phyloP scores from a whole-genome alignment of 2,113 vertebrate genomes.

The Perca fluviatilis region DNA sequence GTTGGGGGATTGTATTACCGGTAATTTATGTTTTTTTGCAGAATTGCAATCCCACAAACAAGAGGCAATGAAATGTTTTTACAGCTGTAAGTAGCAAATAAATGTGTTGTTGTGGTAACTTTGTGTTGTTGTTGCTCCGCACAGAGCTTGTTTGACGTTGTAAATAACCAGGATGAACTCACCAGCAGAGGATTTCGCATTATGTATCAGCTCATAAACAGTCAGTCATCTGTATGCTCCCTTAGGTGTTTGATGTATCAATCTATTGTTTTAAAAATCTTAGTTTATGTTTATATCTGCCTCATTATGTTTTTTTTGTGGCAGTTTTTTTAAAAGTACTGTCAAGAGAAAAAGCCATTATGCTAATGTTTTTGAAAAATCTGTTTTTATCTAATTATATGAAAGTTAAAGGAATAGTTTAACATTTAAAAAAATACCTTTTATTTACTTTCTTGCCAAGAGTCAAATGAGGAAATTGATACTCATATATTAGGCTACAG shows the following conservation, averaged over 20 bases:
- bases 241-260: conserved; percentile 4
- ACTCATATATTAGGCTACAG: neutral
- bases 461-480: neutral
- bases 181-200: conserved; percentile 5
- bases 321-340: neutral
- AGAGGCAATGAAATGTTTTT: conserved; percentile 23
- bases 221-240: conserved; percentile 11
- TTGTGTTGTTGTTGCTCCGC: conserved; percentile 3
- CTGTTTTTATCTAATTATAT: neutral
- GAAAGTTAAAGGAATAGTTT: neutral
- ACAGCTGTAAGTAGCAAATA: conserved; percentile 6
- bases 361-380: neutral
- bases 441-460: neutral
- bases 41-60: conserved; percentile 8
- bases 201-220: conserved; percentile 20
- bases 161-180: conserved; percentile 5
- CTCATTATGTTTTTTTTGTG: neutral
- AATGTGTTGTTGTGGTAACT: neutral
- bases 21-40: conserved; percentile 22
- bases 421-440: neutral
- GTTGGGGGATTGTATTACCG: conserved; percentile 3
- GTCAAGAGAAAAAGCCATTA: neutral
- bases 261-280: conserved; percentile 4
- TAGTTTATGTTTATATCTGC: neutral
- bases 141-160: conserved; percentile 1